Base-by-base conservation (phyloP, 2,113 vertebrate species). In the Pipra filicauda region DNA sequence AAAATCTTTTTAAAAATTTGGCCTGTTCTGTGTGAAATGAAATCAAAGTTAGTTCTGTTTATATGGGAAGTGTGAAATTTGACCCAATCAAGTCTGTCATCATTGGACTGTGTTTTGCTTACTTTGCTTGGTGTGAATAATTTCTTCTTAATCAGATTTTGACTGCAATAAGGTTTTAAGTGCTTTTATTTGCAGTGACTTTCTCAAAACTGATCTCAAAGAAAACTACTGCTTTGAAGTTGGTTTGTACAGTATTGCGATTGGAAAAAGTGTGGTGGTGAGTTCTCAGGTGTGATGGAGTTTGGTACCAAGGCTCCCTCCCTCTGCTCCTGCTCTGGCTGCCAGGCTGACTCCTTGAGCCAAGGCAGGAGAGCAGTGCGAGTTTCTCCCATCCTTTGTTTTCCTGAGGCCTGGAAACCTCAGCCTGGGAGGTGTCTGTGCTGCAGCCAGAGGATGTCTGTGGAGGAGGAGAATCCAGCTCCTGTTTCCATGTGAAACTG, bases 401-500 rank as follows among this genome's bases (percentile, higher is more conserved):
- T 49, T 70, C 59, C 66, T 8, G 57, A 58, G 37, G 27, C 55
- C 57, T n/a, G 49, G 83, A 54, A 83, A 9, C 5, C 84, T 49
- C 71, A 54, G 8, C 17, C 33, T 3, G 11, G 61, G 57, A 23
- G 0, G 4, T 7, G 48, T 30, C 64, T 52, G 41, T 33, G 69
- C 14, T 2, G 10, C 27, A 31, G 37, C 1, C 15, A 20, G 41
- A 17, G 13, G 77, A 16, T 5, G 8, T 24, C 67, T 43, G 17
- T 1, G 6, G 1, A 2, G 13, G 31, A 57, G 12, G 44, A 78
- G 58, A 49, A 58, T n/a, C 21, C 83, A 61, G 35, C 39, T 65
- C 24, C 49, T 1, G 1, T 28, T 33, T 3, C 2, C 2, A 2
- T 20, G 62, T 33, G 71, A 18, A 19, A 1, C 15, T 33, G 4